Evolutionary conservation across 2,797 vertebrate genomes (phyloP).

Genomic region (Morus bassanus): DNA sequence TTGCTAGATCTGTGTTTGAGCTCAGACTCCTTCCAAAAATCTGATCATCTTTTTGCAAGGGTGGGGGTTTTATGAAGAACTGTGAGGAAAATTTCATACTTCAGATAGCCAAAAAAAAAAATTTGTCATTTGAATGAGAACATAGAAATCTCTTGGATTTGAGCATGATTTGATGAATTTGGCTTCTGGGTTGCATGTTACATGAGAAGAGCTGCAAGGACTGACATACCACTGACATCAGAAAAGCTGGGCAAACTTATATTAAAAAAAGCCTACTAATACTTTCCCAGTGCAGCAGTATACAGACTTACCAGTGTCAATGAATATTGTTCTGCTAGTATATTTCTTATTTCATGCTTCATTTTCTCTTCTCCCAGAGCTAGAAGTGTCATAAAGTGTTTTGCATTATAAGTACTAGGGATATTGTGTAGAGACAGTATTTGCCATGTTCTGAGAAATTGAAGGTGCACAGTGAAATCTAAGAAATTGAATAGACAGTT

Average conservation of each 20-base stretch:
- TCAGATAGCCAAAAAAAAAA: background rate
- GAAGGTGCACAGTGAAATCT: conserved; percentile 11
- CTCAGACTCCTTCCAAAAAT: background rate
- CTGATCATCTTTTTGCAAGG: background rate
- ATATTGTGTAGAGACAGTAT: conserved; percentile 58
- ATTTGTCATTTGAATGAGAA: background rate
- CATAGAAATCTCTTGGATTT: background rate
- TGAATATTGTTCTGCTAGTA: conserved; percentile 71
- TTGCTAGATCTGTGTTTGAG: background rate
- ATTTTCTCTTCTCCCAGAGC: conserved; percentile 68
- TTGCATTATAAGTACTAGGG: conserved; percentile 62
- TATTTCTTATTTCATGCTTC: conserved; percentile 76
- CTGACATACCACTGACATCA: background rate
- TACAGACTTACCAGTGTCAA: conserved; percentile 55
- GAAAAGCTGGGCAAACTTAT: background rate
- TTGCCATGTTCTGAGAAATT: conserved; percentile 39
- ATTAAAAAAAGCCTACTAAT: background rate
- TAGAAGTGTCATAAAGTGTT: conserved; percentile 66
- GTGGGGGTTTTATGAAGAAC: background rate
- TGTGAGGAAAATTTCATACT: background rate
- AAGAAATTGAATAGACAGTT: conserved; percentile 1
- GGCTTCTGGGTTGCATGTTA: background rate
- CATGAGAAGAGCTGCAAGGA: background rate
- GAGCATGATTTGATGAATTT: background rate
- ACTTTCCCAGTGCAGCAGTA: background rate